Base-by-base conservation (phyloP, 1,140 invertebrate genomes). In the Bilobella aurantiaca region DNA sequence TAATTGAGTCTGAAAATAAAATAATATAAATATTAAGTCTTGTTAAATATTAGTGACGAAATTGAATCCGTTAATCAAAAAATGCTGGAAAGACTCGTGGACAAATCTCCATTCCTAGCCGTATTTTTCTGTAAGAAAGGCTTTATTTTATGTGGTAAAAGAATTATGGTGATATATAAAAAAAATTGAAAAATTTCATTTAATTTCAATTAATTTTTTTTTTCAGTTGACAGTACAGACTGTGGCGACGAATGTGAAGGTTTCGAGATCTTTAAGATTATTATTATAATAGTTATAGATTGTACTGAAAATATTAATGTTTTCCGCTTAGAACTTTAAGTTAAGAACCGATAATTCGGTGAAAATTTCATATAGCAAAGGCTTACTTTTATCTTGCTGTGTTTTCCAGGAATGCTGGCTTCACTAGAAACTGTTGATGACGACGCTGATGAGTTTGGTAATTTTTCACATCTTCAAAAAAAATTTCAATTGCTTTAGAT, bases 371-470 rank as follows among this genome's bases (percentile, higher is more conserved):
- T n/a, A n/a, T n/a, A n/a, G n/a, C n/a, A 27, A 27, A 12, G 27
- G 23, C 27, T 57, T 12, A 23, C 8, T 23, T 57, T 57, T 21
- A 21, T 23, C 12, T 59, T 59, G 8, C 8, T 59, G 31, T 27
- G 25, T n/a, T n/a, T n/a, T n/a, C n/a, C n/a, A 30, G 49, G 8
- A 5, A 53, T 53, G 49, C 49, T 53, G 49, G 49, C 49, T 18
- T 53, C 49, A 5, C 46, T 62, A 58, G 87, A 92, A 75, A 95
- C 96, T 73, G 49, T 53, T 5, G 93, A 96, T 74, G 91, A 91
- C 27, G 91, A 95, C 79, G 91, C 91, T 2, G 92, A 95, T 80
- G 82, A 88, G 64, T 94, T 86, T 78, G 93, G 91, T 80, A 69
- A 32, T n/a, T n/a, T n/a, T n/a, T n/a, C n/a, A n/a, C n/a, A n/a